Evolutionary conservation across 2,888 invertebrate species (phyloP).

Genomic region (Steromphala cineraria): DNA sequence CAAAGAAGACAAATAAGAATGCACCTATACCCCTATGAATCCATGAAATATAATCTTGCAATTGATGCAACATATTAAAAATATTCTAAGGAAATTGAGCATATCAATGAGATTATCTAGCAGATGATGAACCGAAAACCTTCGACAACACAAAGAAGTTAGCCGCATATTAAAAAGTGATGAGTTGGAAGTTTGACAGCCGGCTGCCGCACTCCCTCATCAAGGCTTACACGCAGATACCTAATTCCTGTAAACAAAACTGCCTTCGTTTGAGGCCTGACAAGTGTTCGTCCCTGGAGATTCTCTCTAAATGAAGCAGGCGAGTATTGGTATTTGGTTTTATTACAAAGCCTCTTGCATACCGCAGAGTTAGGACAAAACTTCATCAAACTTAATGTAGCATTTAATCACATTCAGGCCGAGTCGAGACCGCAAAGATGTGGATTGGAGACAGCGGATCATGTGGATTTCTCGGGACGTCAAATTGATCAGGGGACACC

Average conservation of each 20-base stretch:
- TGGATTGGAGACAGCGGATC: too few species aligned
- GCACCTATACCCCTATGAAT: too few species aligned
- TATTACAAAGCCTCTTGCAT: not conserved
- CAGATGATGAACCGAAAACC: too few species aligned
- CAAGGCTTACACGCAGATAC: not conserved
- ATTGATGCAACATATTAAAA: too few species aligned
- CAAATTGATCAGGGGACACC: not conserved
- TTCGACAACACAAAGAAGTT: too few species aligned
- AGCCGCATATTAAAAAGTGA: too few species aligned
- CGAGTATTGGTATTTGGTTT: not conserved
- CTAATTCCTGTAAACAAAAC: not conserved
- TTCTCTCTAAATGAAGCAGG: not conserved
- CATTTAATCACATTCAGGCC: not conserved
- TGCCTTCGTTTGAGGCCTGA: not conserved
- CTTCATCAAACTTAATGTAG: slow-evolving; percentile 10
- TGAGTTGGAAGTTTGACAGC: not conserved
- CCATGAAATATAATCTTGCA: too few species aligned
- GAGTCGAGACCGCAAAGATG: too few species aligned
- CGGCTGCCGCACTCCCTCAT: not conserved
- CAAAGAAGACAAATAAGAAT: too few species aligned
- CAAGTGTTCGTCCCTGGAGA: not conserved
- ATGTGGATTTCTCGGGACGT: not conserved
- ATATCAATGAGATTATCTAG: too few species aligned
- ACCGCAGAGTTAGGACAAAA: not conserved
- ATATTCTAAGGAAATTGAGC: too few species aligned